phyloP scores from a whole-genome alignment of 37 sponge, comb jelly and placozoan genomes.

The Agelas oroides region DNA sequence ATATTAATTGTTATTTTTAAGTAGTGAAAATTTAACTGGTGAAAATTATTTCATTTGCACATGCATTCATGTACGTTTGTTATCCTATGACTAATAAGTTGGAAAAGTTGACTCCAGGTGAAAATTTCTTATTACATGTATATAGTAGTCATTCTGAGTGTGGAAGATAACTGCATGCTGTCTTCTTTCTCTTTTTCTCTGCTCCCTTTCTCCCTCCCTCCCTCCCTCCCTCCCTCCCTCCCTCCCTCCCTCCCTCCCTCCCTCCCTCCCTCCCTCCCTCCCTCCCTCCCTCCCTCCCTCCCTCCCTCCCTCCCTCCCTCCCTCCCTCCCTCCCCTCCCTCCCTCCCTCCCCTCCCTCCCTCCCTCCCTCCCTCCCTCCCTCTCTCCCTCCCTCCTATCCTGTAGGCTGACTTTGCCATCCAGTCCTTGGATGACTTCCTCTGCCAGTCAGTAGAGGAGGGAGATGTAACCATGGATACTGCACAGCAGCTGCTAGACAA shows the following conservation, averaged over 20 bases:
- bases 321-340: constrained; percentile 26
- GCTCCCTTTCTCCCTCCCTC: constrained; percentile 32
- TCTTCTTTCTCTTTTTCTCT: no score
- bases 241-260: constrained; percentile 12
- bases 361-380: neutral
- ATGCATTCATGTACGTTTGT: no score
- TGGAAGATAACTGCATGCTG: no score
- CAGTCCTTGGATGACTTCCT: constrained; percentile 28
- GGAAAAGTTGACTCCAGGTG: no score
- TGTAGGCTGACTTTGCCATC: constrained; percentile 29
- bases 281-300: neutral
- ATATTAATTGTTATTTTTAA: no score
- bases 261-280: constrained; percentile 1
- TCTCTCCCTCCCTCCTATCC: neutral
- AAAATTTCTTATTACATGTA: no score
- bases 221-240: constrained; percentile 1
- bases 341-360: constrained; percentile 3
- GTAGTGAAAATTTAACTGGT: no score
- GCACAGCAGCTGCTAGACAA: constrained; percentile 45
- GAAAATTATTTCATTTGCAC: no score
- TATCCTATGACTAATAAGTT: no score
- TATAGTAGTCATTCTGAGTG: no score
- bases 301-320: constrained; percentile 34
- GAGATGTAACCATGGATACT: constrained; percentile 16
- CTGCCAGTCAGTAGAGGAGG: neutral